Conservation (phyloP, 2,888 invertebrate species). For the Hemicrepidius hirtus region DNA sequence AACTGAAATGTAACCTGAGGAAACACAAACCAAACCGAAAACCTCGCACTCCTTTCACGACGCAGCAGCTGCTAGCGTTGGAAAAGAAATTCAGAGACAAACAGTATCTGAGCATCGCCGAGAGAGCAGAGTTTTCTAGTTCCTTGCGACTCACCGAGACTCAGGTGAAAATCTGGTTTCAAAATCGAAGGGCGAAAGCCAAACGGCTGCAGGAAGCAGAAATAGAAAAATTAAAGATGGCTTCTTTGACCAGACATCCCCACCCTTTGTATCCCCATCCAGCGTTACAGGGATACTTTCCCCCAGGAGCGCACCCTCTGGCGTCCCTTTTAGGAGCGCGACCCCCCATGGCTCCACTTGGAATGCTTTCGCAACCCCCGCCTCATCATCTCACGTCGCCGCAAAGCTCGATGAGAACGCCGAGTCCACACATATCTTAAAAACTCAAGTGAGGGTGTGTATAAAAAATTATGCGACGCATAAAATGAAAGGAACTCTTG, state of each 20-base stretch:
- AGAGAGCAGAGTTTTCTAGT: conserved; percentile 94
- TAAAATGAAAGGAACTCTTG: conserved; percentile 22
- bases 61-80: conserved; percentile 91
- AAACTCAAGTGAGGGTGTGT: conserved; percentile 39
- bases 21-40: conserved; percentile 97
- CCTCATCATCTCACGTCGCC: conserved; percentile 73
- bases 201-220: conserved; percentile 97
- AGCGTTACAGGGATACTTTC: conserved; percentile 79
- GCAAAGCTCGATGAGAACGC: conserved; percentile 66
- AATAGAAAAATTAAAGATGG: conserved; percentile 94
- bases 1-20: conserved; percentile 90
- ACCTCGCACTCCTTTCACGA: conserved; percentile 95
- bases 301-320: conserved; percentile 76
- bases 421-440: conserved; percentile 70
- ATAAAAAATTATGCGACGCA: conserved; percentile 33
- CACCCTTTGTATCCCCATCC: conserved; percentile 76
- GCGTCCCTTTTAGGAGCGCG: conserved; percentile 73
- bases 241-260: conserved; percentile 78
- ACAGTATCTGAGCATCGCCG: conserved; percentile 95
- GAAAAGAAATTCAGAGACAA: conserved; percentile 96
- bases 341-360: conserved; percentile 70
- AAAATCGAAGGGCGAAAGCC: conserved; percentile 92
- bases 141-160: conserved; percentile 94
- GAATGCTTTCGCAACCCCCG: conserved; percentile 72
- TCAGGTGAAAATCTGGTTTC: conserved; percentile 89